Evolutionary conservation across 2,888 invertebrate genomes (phyloP).

Genomic region (Dicycla oo): DNA sequence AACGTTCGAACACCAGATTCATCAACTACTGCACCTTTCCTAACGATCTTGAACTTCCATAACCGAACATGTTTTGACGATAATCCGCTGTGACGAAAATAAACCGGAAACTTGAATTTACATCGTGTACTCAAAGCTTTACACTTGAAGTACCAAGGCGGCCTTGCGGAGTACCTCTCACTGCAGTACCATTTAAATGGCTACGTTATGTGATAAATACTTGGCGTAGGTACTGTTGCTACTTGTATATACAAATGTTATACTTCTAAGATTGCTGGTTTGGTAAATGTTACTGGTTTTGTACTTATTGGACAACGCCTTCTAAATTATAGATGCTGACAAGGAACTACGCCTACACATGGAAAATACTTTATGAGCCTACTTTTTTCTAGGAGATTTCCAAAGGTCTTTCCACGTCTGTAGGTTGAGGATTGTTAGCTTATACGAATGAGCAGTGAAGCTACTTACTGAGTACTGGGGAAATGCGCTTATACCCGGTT

Average conservation of each 20-base stretch:
- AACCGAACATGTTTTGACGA: slow-evolving; percentile 38
- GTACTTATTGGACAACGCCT: slow-evolving; percentile 33
- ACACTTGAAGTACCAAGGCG: slow-evolving; percentile 59
- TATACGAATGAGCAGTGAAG: not conserved
- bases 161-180: slow-evolving; percentile 72
- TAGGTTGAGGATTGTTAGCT: not conserved
- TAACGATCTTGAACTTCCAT: slow-evolving; percentile 54
- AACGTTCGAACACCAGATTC: not conserved
- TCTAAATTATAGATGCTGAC: slow-evolving; percentile 17
- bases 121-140: slow-evolving; percentile 46
- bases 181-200: slow-evolving; percentile 59
- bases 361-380: not conserved
- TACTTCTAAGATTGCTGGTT: slow-evolving; percentile 35
- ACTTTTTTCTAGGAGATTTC: not conserved
- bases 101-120: slow-evolving; percentile 54
- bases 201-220: slow-evolving; percentile 62
- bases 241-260: slow-evolving; percentile 33
- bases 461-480: no score
- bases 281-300: slow-evolving; percentile 43
- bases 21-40: slow-evolving; percentile 10
- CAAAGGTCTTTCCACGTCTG: not conserved
- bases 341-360: not conserved
- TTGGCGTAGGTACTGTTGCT: slow-evolving; percentile 30
- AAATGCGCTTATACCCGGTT: not conserved
- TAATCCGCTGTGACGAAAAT: slow-evolving; percentile 60